Base-by-base conservation (phyloP, 2,888 invertebrate species). In the Eulithis prunata region DNA sequence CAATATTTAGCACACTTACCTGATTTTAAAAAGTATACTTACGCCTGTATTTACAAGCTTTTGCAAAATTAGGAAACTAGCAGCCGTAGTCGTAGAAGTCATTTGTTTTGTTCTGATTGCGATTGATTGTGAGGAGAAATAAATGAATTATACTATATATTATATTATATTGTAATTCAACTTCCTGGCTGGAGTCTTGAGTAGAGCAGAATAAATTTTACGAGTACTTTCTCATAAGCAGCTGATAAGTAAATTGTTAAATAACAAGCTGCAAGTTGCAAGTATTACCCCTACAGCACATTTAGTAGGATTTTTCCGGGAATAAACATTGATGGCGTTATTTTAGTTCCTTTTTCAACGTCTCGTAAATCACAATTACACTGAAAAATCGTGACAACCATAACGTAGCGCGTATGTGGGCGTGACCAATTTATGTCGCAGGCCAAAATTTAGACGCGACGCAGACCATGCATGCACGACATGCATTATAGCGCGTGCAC, bases 361-460 rank as follows among this genome's bases (percentile, higher is more conserved):
- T 4, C 10, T 54, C 53, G 28, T 70, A 58, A 57, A 66, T 69
- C 59, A 55, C 49, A 60, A 69, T 67, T 62, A 62, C 64, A 59
- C 52, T 51, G 11, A 38, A 36, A 55, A 8, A 10, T 21, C 13
- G 52, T 62, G 72, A 64, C 72, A 75, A 66, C 74, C 72, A 69
- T 74, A 59, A 41, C 54, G 12, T 28, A 52, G 53, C 43, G 41
- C 43, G 59, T 58, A 52, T 45, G 66, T 68, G 69, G 71, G 72
- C 71, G 74, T 55, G 62, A 41, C 69, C 57, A 72, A 77, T 79
- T 78, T 78, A 80, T 77, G 71, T 69, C 60, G 59, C 76, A 68
- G 73, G 76, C 78, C 78, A 74, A 79, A 79, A 78, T 77, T 75
- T 75, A 67, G 69, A 71, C 71, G 73, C 73, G 69, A 60, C 57